Base-by-base conservation (phyloP, 2,113 vertebrate genomes). In the Chionomys nivalis region DNA sequence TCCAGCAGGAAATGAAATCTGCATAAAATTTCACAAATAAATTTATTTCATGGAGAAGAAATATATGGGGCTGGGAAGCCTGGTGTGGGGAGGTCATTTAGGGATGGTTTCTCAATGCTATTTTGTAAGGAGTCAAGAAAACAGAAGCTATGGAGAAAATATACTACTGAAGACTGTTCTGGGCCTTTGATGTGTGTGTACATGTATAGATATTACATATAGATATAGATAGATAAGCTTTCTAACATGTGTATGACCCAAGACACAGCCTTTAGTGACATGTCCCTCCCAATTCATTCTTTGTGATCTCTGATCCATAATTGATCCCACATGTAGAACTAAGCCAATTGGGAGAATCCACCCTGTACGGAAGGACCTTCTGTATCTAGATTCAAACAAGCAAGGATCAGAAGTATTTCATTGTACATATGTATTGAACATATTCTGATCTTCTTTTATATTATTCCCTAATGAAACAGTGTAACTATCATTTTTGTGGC, bases 31-130 rank as follows among this genome's bases (percentile, higher is more conserved):
- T 47, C 52, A 17, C 13, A 39, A 36, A n/a, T 23, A 4, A 68
- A 66, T 39, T 88, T 65, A 39, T 31, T 66, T 78, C 19, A 65
- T 2, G 3, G 63, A n/a, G 55, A 24, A 9, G 49, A 66, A 42
- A 2, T 13, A 26, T 1, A 0, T 82, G 31, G 24, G 4, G 14
- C 8, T 14, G 31, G 24, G 31, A n/a, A 6, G 28, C n/a, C 23
- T n/a, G 47, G 52, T 1, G 2, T 42, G 10, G 36, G 79, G 36
- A 55, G 19, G 55, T 5, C 12, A 52, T 36, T 61, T 61, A 39
- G 61, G 33, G 11, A 7, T 55, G 4, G 5, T 63, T 47, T 55
- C 39, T 47, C 4, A 4, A 36, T 28, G 31, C 63, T 2, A 4
- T 68, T 39, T 61, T n/a, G 7, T 39, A 75, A 42, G 49, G 5